phyloP scores from a whole-genome alignment of 2,113 vertebrate species.

The Seriola aureovittata region DNA sequence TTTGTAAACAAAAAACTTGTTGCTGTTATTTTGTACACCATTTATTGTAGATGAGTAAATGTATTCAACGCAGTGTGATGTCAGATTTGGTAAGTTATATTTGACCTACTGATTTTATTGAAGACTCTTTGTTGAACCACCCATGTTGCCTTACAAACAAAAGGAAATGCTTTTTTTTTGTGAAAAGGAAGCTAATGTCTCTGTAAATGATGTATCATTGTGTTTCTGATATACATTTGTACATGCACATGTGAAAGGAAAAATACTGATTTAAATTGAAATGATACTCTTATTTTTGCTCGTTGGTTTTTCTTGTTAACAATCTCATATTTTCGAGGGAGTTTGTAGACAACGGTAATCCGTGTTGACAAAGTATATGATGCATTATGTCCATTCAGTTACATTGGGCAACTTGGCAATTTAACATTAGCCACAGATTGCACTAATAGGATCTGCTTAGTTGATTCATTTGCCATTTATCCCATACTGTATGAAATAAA shows the following conservation, averaged over 20 bases:
- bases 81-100: slow-evolving; percentile 44
- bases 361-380: not conserved
- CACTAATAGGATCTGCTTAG: slow-evolving; percentile 39
- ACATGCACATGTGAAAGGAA: slow-evolving; percentile 52
- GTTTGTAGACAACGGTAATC: slow-evolving; percentile 22
- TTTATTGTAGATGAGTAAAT: slow-evolving; percentile 41
- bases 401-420: slow-evolving; percentile 6
- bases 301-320: not conserved
- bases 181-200: slow-evolving; percentile 53
- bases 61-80: slow-evolving; percentile 40
- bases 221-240: slow-evolving; percentile 62
- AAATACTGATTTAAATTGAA: slow-evolving; percentile 55
- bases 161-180: slow-evolving; percentile 45
- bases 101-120: slow-evolving; percentile 23
- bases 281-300: slow-evolving; percentile 25
- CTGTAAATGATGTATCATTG: slow-evolving; percentile 52
- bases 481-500: slow-evolving; percentile 1
- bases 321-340: not conserved
- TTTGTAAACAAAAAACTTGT: slow-evolving; percentile 44
- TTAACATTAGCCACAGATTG: slow-evolving; percentile 30
- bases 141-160: slow-evolving; percentile 78
- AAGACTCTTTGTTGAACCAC: slow-evolving; percentile 51
- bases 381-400: not conserved
- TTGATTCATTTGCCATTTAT: slow-evolving; percentile 23
- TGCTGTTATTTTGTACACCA: slow-evolving; percentile 44